Evolutionary conservation across 2,797 vertebrate species (phyloP).

Genomic region (Triplophysa bombifrons): DNA sequence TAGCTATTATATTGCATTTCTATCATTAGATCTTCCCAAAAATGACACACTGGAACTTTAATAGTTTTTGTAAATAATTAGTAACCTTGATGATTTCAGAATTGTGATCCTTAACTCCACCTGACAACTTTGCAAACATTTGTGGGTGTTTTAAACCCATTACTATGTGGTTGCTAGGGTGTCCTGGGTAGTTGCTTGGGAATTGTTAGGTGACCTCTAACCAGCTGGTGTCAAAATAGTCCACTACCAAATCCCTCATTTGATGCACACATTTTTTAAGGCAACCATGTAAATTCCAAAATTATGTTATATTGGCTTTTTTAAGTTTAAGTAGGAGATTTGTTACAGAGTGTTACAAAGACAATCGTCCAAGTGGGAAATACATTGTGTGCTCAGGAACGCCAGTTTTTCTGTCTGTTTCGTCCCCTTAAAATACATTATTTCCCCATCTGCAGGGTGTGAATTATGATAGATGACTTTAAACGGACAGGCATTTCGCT

Average conservation of each 20-base stretch:
- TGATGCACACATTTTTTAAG: too few relatives aligned
- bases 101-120: background rate
- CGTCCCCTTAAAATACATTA: conserved; percentile 15
- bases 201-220: too few relatives aligned
- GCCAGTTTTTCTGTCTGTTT: conserved; percentile 21
- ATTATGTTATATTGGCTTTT: background rate
- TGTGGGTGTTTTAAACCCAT: too few relatives aligned
- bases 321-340: background rate
- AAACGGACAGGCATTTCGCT: conserved; percentile 32
- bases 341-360: conserved; percentile 10
- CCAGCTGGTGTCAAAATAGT: too few relatives aligned
- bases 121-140: background rate
- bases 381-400: conserved; percentile 26
- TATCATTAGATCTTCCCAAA: too few relatives aligned
- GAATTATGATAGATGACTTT: conserved; percentile 43
- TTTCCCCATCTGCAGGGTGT: conserved; percentile 29
- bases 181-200: too few relatives aligned
- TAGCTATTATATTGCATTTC: too few relatives aligned
- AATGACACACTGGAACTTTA: too few relatives aligned
- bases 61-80: background rate
- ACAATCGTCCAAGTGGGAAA: conserved; percentile 1
- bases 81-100: background rate
- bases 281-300: background rate
- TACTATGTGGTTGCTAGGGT: too few relatives aligned
- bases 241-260: too few relatives aligned